Base-by-base conservation (phyloP, 2,888 invertebrate genomes). In the Caradrina clavipalpis region DNA sequence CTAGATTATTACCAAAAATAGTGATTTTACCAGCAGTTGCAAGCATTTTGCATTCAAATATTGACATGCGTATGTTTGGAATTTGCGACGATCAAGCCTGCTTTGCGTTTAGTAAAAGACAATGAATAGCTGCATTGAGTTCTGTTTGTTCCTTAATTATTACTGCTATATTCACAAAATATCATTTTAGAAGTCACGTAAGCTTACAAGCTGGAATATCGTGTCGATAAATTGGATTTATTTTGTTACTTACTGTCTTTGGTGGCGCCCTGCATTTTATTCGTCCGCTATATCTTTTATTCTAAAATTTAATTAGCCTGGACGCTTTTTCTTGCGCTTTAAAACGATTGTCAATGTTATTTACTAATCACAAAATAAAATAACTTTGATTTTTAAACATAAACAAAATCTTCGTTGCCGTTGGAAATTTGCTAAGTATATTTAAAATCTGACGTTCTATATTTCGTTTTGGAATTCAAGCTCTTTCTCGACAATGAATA, bases 241-340 rank as follows among this genome's bases (percentile, higher is more conserved):
- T 8, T 42, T 42, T 42, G 15, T 45, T 60, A 76, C 76, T 77
- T 73, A 77, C 77, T 77, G 42, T 65, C 62, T 45, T 62, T 77
- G 2, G 61, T 61, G 15, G 58, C 55, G 4, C 11, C 17, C 45
- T 67, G 76, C 76, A 76, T 76, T 63, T 53, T 76, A 26, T 21
- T 47, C 15, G n/a, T 51, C 15, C 15, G 39, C 7, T 26, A 8
- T 26, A 8, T n/a, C 2, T 10, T 35, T 22, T 11, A 11, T 26
- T 8, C 54, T 2, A 13, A n/a, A 4, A 55, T 42, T 11, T 26
- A 15, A 47, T 26, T 51, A n/a, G 13, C 22, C 21, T 42, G 2
- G 19, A 0, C 17, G 31, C 21, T 22, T 31, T 17, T 47, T 19
- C 22, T 17, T 39, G 1, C 50, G 26, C 17, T 35, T 31, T 47